Base-by-base conservation (phyloP, 2,888 invertebrate species). In the Electrophaes corylata region DNA sequence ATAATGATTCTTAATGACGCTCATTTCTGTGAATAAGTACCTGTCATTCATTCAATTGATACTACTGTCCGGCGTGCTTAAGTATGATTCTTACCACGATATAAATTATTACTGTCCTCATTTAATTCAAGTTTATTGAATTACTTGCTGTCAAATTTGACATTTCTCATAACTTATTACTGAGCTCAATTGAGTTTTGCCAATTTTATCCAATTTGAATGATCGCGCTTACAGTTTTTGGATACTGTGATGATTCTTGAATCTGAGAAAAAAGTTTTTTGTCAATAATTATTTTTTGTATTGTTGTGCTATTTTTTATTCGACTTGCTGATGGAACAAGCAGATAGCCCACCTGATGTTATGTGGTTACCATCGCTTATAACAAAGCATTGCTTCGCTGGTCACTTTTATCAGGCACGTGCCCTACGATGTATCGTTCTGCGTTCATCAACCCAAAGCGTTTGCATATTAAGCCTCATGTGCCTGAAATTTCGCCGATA, bases 71-170 rank as follows among this genome's bases (percentile, higher is more conserved):
- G 8, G 10, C 23, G 14, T 23, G 2, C 10, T 39, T 26, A n/a
- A 39, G 14, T 26, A 16, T 26, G 39, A 48, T 39, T 37, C 37
- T 37, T 18, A 29, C 39, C 14, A 29, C 39, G 29, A 29, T 11
- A 29, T 41, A 41, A 41, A 50, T 41, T 20, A 43, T 41, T 14
- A 31, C 31, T 41, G 47, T 43, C 23, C 48, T 47, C 29, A 31
- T 39, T 48, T 39, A 48, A 26, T n/a, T 29, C 6, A 18, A 49
- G 29, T 18, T 49, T 39, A 47, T 33, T 33, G 41, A 47, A 41
- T 54, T 43, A 31, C 11, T 31, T 31, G 29, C 40, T 19, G 40
- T 50, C 41, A 50, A 50, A 20, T 43, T 49, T 49, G 39, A 40
- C 39, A 40, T 40, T n/a, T 19, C 29, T 18, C 29, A 33, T 49